Evolutionary conservation across 2,888 invertebrate genomes (phyloP), one percentile per base, ranked within the genome.

Genomic region (Ophion ventricosus): DNA sequence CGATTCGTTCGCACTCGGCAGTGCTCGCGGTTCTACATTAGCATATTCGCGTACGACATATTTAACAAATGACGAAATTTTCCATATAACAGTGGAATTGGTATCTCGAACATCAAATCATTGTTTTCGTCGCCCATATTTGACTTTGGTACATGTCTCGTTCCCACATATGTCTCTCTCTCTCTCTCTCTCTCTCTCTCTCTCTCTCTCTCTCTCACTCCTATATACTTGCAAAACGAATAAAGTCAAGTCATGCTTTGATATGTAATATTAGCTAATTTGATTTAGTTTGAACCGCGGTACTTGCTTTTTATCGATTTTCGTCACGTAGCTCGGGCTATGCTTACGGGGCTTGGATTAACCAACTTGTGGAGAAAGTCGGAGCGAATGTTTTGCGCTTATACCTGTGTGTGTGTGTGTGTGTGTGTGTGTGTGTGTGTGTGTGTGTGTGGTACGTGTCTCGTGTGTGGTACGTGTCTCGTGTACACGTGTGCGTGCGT

Each of bases 1-100:
- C 82, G 82, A 82, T 82, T 84, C 82, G 75, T 79, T 84, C 84
- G 82, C 82, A 79, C 82, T 82, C 67, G n/a, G n/a, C 54, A 76
- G 64, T 79, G 79, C 75, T 72, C 82, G 7, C 35, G 1, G 2
- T 43, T 43, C 43, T 25, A 26, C 54, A 84, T 84, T 84, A 82
- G 76, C 84, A 84, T 84, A 82, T 82, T 79, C 49, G 25, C 17
- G 40, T 64, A 54, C n/a, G 64, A 61, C 20, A 78, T 43, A 59
- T 80, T 81, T 81, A 56, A 77, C 83, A 72, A 67, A 63, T 69
- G 56, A 77, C 40, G 26, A 43, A 81, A 81, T 84, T 74, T 57
- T 25, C n/a, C 56, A 3, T 23, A 25, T 43, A 29, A 64, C 43
- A 54, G 64, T 29, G 14, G 63, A 75, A 61, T 57, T 61, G n/a